These are phyloP conservation scores for Colinus virginianus DNA, from an alignment of 2,113 vertebrate genomes.

Conservation along the genomic window DNA sequence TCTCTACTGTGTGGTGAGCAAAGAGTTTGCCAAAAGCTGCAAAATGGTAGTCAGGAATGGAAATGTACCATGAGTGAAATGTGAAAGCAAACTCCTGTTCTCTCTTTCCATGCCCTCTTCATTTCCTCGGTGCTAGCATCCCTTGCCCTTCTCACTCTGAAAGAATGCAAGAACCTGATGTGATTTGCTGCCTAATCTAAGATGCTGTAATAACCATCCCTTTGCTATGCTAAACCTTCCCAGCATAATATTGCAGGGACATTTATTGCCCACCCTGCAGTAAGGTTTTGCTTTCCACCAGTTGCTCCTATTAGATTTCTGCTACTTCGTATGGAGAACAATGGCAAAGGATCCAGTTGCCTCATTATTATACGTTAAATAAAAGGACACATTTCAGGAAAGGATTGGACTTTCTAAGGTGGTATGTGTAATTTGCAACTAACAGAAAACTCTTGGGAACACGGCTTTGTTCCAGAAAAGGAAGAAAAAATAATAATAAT, in stretches of 20 bases:
- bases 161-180: constrained; percentile 48
- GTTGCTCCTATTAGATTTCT: constrained; percentile 48
- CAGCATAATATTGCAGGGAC: neutral
- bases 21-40: neutral
- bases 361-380: constrained; percentile 32
- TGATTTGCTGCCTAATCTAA: constrained; percentile 34
- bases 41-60: neutral
- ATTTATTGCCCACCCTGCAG: neutral
- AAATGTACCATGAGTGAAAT: neutral
- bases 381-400: constrained; percentile 21
- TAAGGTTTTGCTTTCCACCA: neutral
- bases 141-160: neutral
- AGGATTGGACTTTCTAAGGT: constrained; percentile 8
- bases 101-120: neutral
- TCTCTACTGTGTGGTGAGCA: neutral
- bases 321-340: constrained; percentile 43
- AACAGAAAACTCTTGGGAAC: constrained; percentile 8
- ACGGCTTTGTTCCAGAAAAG: neutral
- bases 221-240: constrained; percentile 43
- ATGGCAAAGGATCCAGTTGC: constrained; percentile 49
- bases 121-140: neutral
- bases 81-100: neutral
- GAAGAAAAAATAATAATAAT: neutral
- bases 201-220: constrained; percentile 4
- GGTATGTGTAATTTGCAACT: neutral